These are phyloP conservation scores for Thomomys bottae DNA, from an alignment of 2,113 vertebrate species.

Conservation along the genomic window DNA sequence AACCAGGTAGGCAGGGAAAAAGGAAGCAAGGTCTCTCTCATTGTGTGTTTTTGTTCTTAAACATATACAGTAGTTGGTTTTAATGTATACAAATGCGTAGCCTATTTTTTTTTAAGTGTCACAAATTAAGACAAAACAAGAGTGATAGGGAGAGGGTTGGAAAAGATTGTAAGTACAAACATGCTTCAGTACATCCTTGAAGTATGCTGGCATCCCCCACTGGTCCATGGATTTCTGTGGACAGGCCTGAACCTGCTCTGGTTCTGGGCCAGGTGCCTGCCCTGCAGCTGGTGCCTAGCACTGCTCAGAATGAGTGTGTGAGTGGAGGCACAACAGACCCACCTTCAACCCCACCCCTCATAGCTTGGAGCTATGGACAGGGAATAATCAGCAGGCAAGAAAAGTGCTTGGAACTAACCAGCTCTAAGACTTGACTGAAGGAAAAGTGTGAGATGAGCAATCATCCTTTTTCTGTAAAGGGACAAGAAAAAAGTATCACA, in stretches of 20 bases:
- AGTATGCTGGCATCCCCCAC: not conserved
- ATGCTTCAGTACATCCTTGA: not conserved
- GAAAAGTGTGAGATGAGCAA: not conserved
- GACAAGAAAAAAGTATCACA: not conserved
- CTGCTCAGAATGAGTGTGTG: not conserved
- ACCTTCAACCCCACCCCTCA: not conserved
- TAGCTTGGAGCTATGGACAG: not conserved
- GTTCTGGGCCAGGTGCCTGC: conserved; percentile 24
- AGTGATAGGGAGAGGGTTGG: not conserved
- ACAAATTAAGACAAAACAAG: conserved; percentile 47
- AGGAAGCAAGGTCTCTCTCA: not conserved
- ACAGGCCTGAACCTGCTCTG: conserved; percentile 38
- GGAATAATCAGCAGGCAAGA: not conserved
- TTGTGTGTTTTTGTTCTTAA: not conserved
- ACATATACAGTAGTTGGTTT: not conserved
- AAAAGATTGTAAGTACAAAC: not conserved
- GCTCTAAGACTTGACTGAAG: not conserved
- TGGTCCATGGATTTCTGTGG: not conserved
- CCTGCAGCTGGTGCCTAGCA: not conserved
- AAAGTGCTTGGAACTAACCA: not conserved
- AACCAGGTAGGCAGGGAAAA: not conserved
- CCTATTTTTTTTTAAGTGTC: conserved; percentile 16
- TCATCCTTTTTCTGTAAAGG: not conserved
- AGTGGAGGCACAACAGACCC: not conserved
- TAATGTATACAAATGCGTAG: not conserved